These are phyloP conservation scores for Synodontis membranacea DNA, from an alignment of 2,113 vertebrate genomes.

Conservation along the genomic window DNA sequence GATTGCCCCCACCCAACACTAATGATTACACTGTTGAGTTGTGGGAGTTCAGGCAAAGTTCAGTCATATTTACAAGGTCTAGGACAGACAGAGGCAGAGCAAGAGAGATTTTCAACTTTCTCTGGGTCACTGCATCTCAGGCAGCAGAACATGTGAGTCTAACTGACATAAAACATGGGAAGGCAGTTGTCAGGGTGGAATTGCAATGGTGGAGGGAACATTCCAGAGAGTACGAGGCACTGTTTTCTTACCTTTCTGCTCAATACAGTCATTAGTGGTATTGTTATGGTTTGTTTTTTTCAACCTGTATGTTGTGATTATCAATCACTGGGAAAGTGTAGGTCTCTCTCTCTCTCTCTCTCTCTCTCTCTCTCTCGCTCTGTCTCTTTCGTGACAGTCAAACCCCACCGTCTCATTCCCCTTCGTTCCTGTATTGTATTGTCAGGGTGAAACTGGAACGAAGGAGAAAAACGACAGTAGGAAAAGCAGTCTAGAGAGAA, in stretches of 20 bases:
- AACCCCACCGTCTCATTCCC: neutral
- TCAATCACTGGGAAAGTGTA: constrained; percentile 42
- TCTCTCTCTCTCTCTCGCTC: neutral
- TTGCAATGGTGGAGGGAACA: neutral
- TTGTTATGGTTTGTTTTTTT: constrained; percentile 54
- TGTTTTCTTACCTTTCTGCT: constrained; percentile 28
- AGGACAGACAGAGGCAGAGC: neutral
- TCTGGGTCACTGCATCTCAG: constrained; percentile 34
- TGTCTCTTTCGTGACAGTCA: neutral
- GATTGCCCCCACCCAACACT: constrained; percentile 55
- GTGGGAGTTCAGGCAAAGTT: constrained; percentile 56
- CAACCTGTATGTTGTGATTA: constrained; percentile 38
- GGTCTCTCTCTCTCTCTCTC: constrained; percentile 5
- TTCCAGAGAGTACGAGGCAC: constrained; percentile 20
- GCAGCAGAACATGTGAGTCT: constrained; percentile 22
- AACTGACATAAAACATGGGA: constrained; percentile 6
- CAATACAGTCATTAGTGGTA: neutral
- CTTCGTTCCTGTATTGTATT: neutral
- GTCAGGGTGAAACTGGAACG: constrained; percentile 11
- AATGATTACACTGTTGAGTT: constrained; percentile 65
- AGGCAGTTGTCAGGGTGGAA: neutral
- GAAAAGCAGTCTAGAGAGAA: neutral
- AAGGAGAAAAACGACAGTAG: neutral
- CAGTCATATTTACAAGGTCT: constrained; percentile 45
- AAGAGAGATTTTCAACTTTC: constrained; percentile 12